A percentile compares a stretch with the other conserved stretches of the same genome.
Evolutionary conservation across 2,113 vertebrate genomes (phyloP).

Genomic region (Zosterops japonicus): DNA sequence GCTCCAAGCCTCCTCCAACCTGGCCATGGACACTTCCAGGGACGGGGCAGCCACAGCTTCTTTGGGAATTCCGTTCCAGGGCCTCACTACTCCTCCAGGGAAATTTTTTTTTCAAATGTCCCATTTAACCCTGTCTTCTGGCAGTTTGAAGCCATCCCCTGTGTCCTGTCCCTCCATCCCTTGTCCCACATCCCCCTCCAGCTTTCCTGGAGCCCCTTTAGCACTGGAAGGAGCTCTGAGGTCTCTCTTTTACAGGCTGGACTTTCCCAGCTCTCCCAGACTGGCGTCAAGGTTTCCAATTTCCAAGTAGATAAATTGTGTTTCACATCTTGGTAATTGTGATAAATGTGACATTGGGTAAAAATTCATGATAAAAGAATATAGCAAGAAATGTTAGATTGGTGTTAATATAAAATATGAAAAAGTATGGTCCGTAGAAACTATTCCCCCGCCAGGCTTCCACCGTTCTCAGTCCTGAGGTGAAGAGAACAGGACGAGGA

Average conservation of each 20-base stretch:
- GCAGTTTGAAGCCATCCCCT: neutral
- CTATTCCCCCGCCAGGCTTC: too few species aligned
- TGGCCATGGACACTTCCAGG: neutral
- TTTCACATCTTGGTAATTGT: fast-evolving
- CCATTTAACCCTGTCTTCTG: neutral
- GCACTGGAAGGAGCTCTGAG: neutral
- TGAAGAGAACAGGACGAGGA: too few species aligned
- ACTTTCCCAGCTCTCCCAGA: neutral
- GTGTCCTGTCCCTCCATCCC: neutral
- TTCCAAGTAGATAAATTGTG: neutral
- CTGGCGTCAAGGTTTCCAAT: neutral
- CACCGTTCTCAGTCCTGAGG: too few species aligned
- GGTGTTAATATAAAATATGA: too few species aligned
- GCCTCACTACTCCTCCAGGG: fast-evolving
- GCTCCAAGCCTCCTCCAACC: fast-evolving
- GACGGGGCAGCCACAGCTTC: neutral
- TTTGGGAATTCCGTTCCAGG: neutral
- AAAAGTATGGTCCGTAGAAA: too few species aligned
- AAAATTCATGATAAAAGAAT: too few species aligned
- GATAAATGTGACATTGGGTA: too few species aligned
- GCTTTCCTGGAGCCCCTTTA: neutral
- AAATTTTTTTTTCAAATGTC: neutral
- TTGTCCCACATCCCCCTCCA: neutral
- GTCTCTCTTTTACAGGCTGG: neutral
- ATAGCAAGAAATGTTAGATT: too few species aligned